Percentiles rank a stretch among this genome's conserved stretches.
These are phyloP conservation scores for Brachionichthys hirsutus DNA, from an alignment of 2,113 vertebrate genomes.

Conservation along the genomic window DNA sequence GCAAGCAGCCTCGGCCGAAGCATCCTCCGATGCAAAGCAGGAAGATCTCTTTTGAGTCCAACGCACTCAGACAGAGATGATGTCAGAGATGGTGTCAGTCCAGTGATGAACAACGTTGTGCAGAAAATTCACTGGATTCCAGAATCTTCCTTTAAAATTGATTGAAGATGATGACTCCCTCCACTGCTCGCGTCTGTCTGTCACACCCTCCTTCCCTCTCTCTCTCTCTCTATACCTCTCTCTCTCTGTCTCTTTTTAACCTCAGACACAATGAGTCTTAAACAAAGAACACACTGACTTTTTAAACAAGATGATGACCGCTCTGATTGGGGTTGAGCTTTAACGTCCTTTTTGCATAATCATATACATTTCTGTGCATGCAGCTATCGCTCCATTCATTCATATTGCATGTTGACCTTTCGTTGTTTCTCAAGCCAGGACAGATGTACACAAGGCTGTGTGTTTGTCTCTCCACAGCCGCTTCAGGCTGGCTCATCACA, in stretches of 20 bases:
- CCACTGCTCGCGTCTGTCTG: conserved; percentile 33
- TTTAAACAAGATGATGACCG: neutral
- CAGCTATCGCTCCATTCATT: neutral
- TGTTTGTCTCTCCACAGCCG: conserved; percentile 49
- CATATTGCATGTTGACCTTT: neutral
- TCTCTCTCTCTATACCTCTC: neutral
- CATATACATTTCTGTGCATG: neutral
- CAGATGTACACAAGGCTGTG: conserved; percentile 15
- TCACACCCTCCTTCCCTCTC: conserved; percentile 48
- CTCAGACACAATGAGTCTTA: conserved; percentile 58
- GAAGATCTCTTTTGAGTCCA: conserved; percentile 9
- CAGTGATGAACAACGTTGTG: neutral
- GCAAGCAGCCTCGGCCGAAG: conserved; percentile 19
- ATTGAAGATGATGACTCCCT: conserved; percentile 34
- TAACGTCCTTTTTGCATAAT: neutral
- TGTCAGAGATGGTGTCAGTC: neutral
- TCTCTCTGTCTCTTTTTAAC: conserved; percentile 14
- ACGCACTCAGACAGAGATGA: conserved; percentile 6
- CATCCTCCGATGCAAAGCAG: conserved; percentile 21
- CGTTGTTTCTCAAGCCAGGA: conserved; percentile 20
- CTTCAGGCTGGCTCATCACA: conserved; percentile 67
- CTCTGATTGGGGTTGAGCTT: neutral
- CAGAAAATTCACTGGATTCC: neutral
- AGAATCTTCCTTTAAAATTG: conserved; percentile 16
- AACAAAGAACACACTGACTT: conserved; percentile 3